Conservation (phyloP, 2,888 invertebrate genomes). For the Halocaridina rubra region DNA sequence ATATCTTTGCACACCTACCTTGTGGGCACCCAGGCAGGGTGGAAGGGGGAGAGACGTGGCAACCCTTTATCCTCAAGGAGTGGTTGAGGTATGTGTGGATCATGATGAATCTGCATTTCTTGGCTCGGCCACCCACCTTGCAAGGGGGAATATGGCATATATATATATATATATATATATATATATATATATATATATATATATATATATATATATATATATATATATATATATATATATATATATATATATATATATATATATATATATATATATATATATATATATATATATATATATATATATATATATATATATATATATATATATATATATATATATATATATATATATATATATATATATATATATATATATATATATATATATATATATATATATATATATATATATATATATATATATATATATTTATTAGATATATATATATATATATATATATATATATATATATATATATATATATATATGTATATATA, state of each 20-base stretch:
- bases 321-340: neutral
- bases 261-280: neutral
- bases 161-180: neutral
- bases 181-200: slow-evolving; percentile 9
- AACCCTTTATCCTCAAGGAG: no score
- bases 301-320: neutral
- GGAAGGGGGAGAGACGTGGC: no score
- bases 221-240: neutral
- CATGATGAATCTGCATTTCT: no score
- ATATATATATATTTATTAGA: neutral
- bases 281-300: neutral
- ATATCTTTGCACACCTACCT: no score
- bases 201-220: neutral
- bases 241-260: neutral
- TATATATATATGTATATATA: neutral
- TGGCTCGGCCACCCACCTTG: no score
- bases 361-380: neutral
- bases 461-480: slow-evolving; percentile 1
- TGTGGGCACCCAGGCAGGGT: no score
- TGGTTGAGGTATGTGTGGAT: no score
- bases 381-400: neutral
- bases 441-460: slow-evolving; percentile 5
- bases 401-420: neutral
- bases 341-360: neutral
- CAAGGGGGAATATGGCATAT: no score